Percentiles rank a stretch among this genome's conserved stretches.
These are phyloP conservation scores for Dichetophora obliterata DNA, from an alignment of 2,888 invertebrate genomes.

Conservation along the genomic window DNA sequence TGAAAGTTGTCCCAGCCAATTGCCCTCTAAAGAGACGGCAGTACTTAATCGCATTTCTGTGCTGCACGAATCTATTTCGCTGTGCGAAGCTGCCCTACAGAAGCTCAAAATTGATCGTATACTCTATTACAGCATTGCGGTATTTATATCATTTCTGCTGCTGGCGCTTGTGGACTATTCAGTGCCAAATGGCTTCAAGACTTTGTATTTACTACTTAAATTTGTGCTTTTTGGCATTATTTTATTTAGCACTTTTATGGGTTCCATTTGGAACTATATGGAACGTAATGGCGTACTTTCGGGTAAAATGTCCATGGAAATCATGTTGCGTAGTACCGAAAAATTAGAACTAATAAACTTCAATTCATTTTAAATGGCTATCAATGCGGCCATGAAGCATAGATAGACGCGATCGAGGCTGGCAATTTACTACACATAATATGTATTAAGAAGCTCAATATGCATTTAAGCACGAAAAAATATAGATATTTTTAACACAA, in stretches of 20 bases:
- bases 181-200: constrained; percentile 66
- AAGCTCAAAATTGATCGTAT: constrained; percentile 64
- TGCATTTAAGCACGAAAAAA: constrained; percentile 54
- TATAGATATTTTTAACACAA: not conserved
- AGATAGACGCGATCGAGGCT: not conserved
- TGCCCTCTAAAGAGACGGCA: constrained; percentile 16
- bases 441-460: constrained; percentile 55
- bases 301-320: constrained; percentile 80
- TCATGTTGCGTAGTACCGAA: constrained; percentile 65
- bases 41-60: constrained; percentile 57
- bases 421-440: not conserved
- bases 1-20: constrained; percentile 12
- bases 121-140: constrained; percentile 62
- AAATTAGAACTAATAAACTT: constrained; percentile 53
- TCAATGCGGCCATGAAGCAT: not conserved
- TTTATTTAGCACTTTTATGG: constrained; percentile 82
- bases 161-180: constrained; percentile 62
- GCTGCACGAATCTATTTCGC: constrained; percentile 62
- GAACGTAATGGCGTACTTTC: constrained; percentile 84
- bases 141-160: constrained; percentile 60
- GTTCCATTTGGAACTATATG: constrained; percentile 84
- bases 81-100: constrained; percentile 65
- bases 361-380: not conserved
- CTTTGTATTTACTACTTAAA: constrained; percentile 73
- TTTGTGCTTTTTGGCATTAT: constrained; percentile 76